Base-by-base conservation (phyloP, 2,888 invertebrate species). In the Melipona bicolor region DNA sequence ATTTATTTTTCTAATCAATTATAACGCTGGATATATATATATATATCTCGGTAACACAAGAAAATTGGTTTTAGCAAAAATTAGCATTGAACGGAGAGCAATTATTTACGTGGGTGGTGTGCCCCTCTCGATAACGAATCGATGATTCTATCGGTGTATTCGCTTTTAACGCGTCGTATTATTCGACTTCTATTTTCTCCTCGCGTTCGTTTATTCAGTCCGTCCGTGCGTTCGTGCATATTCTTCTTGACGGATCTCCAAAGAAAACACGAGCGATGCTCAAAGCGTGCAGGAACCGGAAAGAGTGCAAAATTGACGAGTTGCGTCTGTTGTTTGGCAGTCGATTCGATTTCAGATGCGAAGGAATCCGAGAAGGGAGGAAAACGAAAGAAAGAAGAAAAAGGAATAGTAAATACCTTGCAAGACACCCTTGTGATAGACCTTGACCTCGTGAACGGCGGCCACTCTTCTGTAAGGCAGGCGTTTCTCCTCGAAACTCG, bases 341-440 rank as follows among this genome's bases (percentile, higher is more conserved):
- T 1, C 27, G 21, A 3, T n/a, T 13, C 61, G 32, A 9, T 24
- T 4, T 19, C 19, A 32, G 3, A 19, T 13, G 4, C 11, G 1
- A 64, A 32, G 1, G 19, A 32, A 32, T 32, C n/a, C 1, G 36
- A 24, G 0, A 32, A 17, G 32, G 27, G 27, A 49, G 13, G 13
- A 3, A 43, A 11, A 4, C 0, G 5, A 15, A 19, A 3, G 0
- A 27, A 27, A 4, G 17, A 24, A 13, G 15, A n/a, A n/a, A 54
- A 24, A 5, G 11, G 17, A 15, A n/a, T 21, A 4, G 13, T 15
- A 24, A 88, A 86, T 78, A 94, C 94, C 94, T 90, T 92, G 92
- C 64, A 94, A 90, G 13, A 94, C 94, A 32, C 94, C 94, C 83
- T 93, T 93, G 73, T 89, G 91, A 56, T 94, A 94, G 61, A 93